Percentiles rank a stretch among this genome's conserved stretches.
Evolutionary conservation across 2,113 vertebrate species (phyloP).

Genomic region (Leptobrachium ailaonicum): DNA sequence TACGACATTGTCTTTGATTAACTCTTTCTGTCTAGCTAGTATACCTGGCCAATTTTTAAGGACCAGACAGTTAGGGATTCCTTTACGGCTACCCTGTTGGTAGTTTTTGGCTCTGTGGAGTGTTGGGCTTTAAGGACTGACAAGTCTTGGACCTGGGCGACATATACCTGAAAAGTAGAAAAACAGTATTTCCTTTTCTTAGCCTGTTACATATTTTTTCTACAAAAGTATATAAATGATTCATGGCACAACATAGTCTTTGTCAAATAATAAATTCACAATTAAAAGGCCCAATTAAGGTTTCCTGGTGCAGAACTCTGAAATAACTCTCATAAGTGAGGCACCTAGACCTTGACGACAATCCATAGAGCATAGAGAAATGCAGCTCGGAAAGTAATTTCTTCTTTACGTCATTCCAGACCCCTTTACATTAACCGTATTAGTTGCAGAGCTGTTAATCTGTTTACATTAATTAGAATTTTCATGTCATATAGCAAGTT

Average conservation of each 20-base stretch:
- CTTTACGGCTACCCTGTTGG: too few species aligned
- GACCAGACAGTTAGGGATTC: too few species aligned
- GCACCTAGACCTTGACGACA: slow-evolving; percentile 31
- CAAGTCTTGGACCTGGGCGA: too few species aligned
- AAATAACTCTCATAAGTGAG: slow-evolving; percentile 30
- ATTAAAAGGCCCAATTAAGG: slow-evolving; percentile 18
- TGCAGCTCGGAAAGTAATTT: not conserved
- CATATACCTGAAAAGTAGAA: too few species aligned
- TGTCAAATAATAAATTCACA: not conserved
- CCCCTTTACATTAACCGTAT: slow-evolving; percentile 38
- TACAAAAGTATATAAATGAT: not conserved
- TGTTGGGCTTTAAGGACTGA: too few species aligned
- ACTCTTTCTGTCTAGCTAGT: too few species aligned
- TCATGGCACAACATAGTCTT: not conserved
- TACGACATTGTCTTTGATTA: too few species aligned
- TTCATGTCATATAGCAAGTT: slow-evolving; percentile 34
- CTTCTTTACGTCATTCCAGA: slow-evolving; percentile 1
- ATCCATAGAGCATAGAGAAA: slow-evolving; percentile 19
- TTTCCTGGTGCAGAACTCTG: slow-evolving; percentile 3
- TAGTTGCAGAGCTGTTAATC: slow-evolving; percentile 36
- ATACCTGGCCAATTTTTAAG: too few species aligned
- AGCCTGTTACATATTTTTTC: too few species aligned
- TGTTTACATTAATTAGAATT: slow-evolving; percentile 45
- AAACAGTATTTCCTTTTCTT: too few species aligned
- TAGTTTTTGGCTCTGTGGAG: too few species aligned